Evolutionary conservation across 35 echinoderm and acorn worm species (phyloP).

Genomic region (Diadema setosum): DNA sequence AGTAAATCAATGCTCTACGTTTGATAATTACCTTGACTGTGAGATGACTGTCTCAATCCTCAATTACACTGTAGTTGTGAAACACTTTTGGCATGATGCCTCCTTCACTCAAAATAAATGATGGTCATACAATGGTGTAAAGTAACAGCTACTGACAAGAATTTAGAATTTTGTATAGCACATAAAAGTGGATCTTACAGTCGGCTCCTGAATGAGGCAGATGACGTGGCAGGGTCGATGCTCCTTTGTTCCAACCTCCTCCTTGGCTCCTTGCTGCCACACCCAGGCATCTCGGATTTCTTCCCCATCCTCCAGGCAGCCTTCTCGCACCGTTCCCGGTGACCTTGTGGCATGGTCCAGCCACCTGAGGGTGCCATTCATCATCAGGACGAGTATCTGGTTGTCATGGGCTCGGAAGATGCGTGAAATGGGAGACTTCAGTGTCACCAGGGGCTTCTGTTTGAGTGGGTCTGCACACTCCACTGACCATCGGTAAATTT

Average conservation of each 20-base stretch:
- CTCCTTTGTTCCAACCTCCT: background rate
- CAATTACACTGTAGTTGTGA: no score
- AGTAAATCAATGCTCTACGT: no score
- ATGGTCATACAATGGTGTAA: no score
- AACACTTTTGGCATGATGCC: no score
- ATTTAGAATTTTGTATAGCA: no score
- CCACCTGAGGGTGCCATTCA: background rate
- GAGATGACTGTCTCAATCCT: no score
- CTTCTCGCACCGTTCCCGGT: background rate
- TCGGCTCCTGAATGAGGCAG: no score
- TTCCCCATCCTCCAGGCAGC: background rate
- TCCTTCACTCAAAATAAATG: no score
- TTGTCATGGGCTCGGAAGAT: background rate
- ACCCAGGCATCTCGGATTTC: background rate
- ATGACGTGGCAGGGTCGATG: no score
- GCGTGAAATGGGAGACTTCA: background rate
- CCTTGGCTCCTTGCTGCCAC: background rate
- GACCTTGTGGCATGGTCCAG: background rate
- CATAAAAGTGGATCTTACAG: no score
- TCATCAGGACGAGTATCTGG: background rate
- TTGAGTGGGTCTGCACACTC: background rate
- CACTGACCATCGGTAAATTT: background rate
- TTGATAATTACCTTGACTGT: no score
- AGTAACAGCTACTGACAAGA: no score
- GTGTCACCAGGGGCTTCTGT: background rate